phyloP scores from a whole-genome alignment of 2,888 invertebrate species.

The Nemurella pictetii region DNA sequence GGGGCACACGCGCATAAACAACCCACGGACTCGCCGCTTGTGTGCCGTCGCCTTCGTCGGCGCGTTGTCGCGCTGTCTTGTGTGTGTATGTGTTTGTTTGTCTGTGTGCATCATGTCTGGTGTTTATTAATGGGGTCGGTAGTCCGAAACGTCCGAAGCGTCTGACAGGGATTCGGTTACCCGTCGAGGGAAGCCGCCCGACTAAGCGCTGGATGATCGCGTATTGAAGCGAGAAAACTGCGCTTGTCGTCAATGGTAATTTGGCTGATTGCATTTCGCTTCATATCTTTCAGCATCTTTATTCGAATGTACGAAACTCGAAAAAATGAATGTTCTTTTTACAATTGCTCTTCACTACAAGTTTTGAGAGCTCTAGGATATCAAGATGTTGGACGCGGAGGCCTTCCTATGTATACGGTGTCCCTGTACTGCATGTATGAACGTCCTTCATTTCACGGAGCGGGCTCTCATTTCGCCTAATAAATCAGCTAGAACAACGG shows the following conservation, averaged over 20 bases:
- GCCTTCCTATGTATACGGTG: not conserved
- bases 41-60: not conserved
- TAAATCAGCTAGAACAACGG: conserved; percentile 42
- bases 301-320: not conserved
- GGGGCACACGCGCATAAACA: not conserved
- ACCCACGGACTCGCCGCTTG: not conserved
- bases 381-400: not conserved
- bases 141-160: not conserved
- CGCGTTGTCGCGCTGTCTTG: not conserved
- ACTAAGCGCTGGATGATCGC: not conserved
- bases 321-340: not conserved
- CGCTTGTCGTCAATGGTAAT: not conserved
- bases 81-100: not conserved
- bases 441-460: not conserved
- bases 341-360: not conserved
- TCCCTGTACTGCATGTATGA: not conserved
- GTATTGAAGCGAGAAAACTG: not conserved
- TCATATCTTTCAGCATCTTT: not conserved
- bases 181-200: not conserved
- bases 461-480: conserved; percentile 39
- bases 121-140: not conserved
- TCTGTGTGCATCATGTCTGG: not conserved
- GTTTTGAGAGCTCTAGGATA: not conserved
- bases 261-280: not conserved
- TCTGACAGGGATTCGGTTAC: not conserved